These are phyloP conservation scores for Heliconius hermathena DNA, from an alignment of 1,140 invertebrate species.

Conservation along the genomic window DNA sequence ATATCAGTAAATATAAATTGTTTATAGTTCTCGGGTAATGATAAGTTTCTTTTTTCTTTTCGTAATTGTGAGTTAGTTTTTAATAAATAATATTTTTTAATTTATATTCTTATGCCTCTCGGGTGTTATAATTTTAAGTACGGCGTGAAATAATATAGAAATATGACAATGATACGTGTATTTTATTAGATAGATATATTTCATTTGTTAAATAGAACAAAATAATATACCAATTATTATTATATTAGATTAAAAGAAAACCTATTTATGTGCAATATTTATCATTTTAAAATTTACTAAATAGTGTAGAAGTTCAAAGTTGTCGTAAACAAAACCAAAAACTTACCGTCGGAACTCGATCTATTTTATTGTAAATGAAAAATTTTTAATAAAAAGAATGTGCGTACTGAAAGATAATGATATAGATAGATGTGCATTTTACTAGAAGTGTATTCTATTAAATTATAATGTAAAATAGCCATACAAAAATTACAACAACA, in stretches of 20 bases:
- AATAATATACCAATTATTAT: background rate
- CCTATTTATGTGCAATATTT: background rate
- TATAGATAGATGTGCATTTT: too few species aligned
- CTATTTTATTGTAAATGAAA: too few species aligned
- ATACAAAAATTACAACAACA: too few species aligned
- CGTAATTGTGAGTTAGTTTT: too few species aligned
- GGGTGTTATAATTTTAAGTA: constrained; percentile 26
- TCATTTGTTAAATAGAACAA: background rate
- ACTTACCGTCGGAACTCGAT: background rate
- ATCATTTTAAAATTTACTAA: background rate
- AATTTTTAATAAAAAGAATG: too few species aligned
- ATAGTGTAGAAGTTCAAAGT: background rate
- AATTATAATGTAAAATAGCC: too few species aligned
- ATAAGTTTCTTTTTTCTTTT: too few species aligned
- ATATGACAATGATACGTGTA: background rate
- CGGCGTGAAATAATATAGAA: background rate
- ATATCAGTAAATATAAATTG: background rate
- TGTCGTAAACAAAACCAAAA: background rate
- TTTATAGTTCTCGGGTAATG: too few species aligned
- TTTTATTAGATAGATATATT: background rate
- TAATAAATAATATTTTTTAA: too few species aligned
- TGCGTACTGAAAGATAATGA: too few species aligned
- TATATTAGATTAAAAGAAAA: too few species aligned
- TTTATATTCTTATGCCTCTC: constrained; percentile 30
- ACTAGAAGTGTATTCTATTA: too few species aligned